A percentile compares a stretch with the other conserved stretches of the same genome.
phyloP scores from a whole-genome alignment of 2,888 invertebrate genomes.

The Tetanocera ferruginea region DNA sequence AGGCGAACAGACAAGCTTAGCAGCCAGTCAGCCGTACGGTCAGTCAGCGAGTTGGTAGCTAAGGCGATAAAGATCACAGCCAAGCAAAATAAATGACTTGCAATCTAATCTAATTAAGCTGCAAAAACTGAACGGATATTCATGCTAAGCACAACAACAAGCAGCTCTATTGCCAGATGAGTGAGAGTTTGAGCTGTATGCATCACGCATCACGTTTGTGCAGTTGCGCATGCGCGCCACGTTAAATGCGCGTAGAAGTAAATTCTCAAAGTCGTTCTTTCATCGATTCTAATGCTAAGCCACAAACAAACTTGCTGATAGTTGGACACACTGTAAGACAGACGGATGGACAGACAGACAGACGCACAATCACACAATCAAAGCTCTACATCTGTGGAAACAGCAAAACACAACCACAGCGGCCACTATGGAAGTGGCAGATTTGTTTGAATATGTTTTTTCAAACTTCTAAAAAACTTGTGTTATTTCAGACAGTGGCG shows the following conservation, averaged over 20 bases:
- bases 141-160: conserved; percentile 9
- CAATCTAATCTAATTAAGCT: conserved; percentile 41
- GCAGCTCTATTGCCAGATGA: neutral
- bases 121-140: conserved; percentile 14
- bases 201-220: neutral
- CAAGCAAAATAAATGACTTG: conserved; percentile 36
- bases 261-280: neutral
- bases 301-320: neutral
- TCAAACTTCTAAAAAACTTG: neutral
- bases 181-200: neutral
- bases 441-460: conserved; percentile 10
- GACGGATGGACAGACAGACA: conserved; percentile 26
- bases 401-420: neutral
- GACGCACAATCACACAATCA: conserved; percentile 16
- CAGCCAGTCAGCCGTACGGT: neutral
- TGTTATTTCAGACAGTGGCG: neutral
- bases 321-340: conserved; percentile 11
- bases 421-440: neutral
- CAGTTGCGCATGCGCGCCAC: neutral
- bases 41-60: neutral
- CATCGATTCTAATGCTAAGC: neutral
- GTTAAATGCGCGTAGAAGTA: neutral
- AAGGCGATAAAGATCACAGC: conserved; percentile 30
- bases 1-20: conserved; percentile 3
- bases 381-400: neutral